Evolutionary conservation across 2,888 invertebrate genomes (phyloP), one percentile per base, ranked within the genome.

Genomic region (Lepidocyrtoides sp.): DNA sequence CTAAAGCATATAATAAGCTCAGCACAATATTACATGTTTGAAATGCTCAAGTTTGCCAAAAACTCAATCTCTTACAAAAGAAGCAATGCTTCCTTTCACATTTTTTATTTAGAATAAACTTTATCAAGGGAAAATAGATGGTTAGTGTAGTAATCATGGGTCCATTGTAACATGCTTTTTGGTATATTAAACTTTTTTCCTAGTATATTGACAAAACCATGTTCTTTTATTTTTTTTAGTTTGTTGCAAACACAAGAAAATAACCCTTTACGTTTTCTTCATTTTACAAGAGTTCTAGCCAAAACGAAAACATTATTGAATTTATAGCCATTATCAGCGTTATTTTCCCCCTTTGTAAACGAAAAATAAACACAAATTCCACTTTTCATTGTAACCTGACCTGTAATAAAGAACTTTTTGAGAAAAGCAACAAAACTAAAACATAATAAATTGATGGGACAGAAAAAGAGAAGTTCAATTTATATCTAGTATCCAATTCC

Each of bases 401-500:
- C 88, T 72, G 88, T 57, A 82, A 69, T 89, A 89, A 89, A 88
- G 69, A 89, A 66, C 20, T 77, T 75, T 77, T 77, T 75, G 51
- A 54, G 63, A 83, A 69, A 72, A 69, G 72, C 60, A 86, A 60
- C 57, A 57, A 79, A 44, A 79, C 75, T 23, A 79, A 79, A 79
- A 69, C 17, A 63, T 32, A 82, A 60, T 41, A 63, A 60, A 85
- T 36, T 85, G 85, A 72, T 79, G 81, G 87, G 69, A 81, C 60
- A 81, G 36, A 69, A 69, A 79, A 26, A 54, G 54, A 79, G 29
- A 79, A 75, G 69, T 26, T 77, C 77, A 79, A 85, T 90, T 90
- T 75, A 48, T 48, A 36, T 23, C 4, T 69, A 72, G 91, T 91
- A 86, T 91, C 91, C 82, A 86, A 86, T 91, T 91, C 91, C 91